These are phyloP conservation scores for Ditula angustiorana DNA, from an alignment of 2,888 invertebrate genomes.

Conservation along the genomic window DNA sequence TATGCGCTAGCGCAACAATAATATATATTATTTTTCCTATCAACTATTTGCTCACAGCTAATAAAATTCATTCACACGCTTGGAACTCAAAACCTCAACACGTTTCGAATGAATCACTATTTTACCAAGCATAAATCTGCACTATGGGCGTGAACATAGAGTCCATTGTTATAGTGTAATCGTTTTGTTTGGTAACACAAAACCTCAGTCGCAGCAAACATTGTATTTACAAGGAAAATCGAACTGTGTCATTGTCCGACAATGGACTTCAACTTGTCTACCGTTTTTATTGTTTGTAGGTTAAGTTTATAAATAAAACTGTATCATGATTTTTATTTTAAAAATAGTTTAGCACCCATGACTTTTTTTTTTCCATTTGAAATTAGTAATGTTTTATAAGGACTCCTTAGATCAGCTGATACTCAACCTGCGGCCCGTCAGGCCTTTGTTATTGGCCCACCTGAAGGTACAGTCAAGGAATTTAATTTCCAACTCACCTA, in stretches of 20 bases:
- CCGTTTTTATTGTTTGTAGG: constrained; percentile 13
- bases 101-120: not conserved
- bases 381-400: too few species aligned
- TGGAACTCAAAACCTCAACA: constrained; percentile 30
- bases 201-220: constrained; percentile 24
- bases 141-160: not conserved
- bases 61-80: constrained; percentile 29
- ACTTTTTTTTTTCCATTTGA: not conserved
- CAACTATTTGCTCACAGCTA: not conserved
- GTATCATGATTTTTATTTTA: not conserved
- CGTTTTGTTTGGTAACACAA: constrained; percentile 27
- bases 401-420: too few species aligned
- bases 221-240: constrained; percentile 9
- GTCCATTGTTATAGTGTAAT: not conserved
- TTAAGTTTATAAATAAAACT: constrained; percentile 28
- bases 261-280: constrained; percentile 30
- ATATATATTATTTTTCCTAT: constrained; percentile 1
- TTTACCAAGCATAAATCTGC: not conserved
- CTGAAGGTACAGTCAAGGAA: too few species aligned
- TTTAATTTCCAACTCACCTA: too few species aligned
- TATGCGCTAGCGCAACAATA: too few species aligned
- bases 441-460: too few species aligned
- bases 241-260: constrained; percentile 38
- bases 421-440: too few species aligned
- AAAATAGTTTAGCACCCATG: not conserved